phyloP scores from a whole-genome alignment of 2,888 invertebrate genomes.

The Aelia acuminata region DNA sequence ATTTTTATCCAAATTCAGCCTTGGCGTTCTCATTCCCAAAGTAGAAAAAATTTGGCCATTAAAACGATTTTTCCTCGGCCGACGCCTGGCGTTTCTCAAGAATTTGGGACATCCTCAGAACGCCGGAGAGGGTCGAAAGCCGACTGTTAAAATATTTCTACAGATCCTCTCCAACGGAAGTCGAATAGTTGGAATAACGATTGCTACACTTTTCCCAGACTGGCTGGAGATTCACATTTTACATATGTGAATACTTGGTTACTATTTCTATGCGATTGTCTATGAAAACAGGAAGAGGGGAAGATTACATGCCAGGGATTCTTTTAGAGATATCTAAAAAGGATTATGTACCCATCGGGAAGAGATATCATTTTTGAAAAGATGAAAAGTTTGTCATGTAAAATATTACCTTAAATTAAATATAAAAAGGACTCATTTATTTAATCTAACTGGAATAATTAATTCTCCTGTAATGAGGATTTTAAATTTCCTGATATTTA shows the following conservation, averaged over 20 bases:
- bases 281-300: background rate
- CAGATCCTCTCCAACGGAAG: slow-evolving; percentile 44
- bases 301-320: background rate
- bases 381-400: background rate
- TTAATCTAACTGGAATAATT: background rate
- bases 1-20: background rate
- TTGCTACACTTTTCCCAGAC: slow-evolving; percentile 38
- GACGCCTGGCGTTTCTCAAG: background rate
- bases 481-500: too few relatives aligned
- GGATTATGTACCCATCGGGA: background rate
- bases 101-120: slow-evolving; percentile 35
- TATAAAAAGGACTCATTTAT: background rate
- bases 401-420: background rate
- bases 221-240: slow-evolving; percentile 2
- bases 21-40: background rate
- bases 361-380: background rate
- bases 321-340: too few relatives aligned
- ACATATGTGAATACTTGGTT: slow-evolving; percentile 15
- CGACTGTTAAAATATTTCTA: slow-evolving; percentile 31
- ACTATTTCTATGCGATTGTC: background rate
- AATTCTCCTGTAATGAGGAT: background rate
- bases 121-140: slow-evolving; percentile 13
- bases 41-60: slow-evolving; percentile 12
- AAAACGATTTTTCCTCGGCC: background rate
- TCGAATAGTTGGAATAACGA: slow-evolving; percentile 38